A percentile compares a stretch with the other conserved stretches of the same genome.
Evolutionary conservation across 2,888 invertebrate species (phyloP).

Genomic region (Torymus auratus): DNA sequence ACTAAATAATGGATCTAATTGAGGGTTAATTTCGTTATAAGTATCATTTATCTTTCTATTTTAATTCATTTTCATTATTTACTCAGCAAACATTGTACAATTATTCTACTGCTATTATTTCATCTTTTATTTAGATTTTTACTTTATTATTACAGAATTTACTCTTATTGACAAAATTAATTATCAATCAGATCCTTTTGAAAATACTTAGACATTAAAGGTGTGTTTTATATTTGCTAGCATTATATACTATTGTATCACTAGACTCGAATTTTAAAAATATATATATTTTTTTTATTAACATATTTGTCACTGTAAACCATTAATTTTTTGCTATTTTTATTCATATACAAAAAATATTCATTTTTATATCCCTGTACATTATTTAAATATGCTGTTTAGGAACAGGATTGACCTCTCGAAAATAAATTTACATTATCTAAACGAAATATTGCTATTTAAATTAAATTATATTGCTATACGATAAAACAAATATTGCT

Average conservation of each 20-base stretch:
- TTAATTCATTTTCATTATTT: constrained; percentile 40
- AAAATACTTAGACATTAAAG: constrained; percentile 30
- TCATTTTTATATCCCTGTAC: constrained; percentile 50
- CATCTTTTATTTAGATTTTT: constrained; percentile 4
- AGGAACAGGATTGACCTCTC: constrained; percentile 53
- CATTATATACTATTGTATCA: constrained; percentile 34
- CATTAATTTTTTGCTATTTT: constrained; percentile 38
- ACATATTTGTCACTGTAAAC: constrained; percentile 42
- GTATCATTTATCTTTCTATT: constrained; percentile 27
- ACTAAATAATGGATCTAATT: constrained; percentile 24
- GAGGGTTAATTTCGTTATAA: constrained; percentile 14
- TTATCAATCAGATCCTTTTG: constrained; percentile 20
- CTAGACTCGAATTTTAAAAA: constrained; percentile 51
- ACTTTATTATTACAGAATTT: constrained; percentile 38
- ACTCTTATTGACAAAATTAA: constrained; percentile 20
- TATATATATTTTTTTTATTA: constrained; percentile 41
- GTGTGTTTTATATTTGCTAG: constrained; percentile 15
- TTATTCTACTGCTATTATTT: constrained; percentile 20
- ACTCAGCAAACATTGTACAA: constrained; percentile 34
- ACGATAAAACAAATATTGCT: too few species aligned
- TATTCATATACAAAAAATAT: constrained; percentile 53
- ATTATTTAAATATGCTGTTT: constrained; percentile 46
- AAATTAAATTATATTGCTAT: too few species aligned
- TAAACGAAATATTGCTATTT: too few species aligned
- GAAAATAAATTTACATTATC: constrained; percentile 5